Conservation (phyloP, 2,888 invertebrate species). For the Pasiphila rectangulata region DNA sequence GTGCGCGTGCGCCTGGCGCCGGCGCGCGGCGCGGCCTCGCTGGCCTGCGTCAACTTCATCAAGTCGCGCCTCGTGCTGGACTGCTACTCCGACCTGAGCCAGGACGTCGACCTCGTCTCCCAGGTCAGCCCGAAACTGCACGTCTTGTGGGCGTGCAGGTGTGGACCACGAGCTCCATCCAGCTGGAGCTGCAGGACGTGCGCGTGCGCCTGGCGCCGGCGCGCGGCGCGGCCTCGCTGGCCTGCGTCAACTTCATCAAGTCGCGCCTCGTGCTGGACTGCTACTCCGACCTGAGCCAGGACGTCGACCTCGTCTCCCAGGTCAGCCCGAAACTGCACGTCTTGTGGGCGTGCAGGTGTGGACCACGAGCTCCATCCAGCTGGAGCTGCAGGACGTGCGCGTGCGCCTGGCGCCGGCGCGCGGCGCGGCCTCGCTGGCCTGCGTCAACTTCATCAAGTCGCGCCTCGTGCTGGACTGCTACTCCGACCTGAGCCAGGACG, state of each 20-base stretch:
- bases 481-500: too few species aligned
- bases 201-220: conserved; percentile 85
- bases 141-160: conserved; percentile 60
- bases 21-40: conserved; percentile 77
- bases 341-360: too few species aligned
- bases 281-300: conserved; percentile 93
- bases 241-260: conserved; percentile 95
- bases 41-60: conserved; percentile 95
- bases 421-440: too few species aligned
- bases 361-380: too few species aligned
- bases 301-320: conserved; percentile 95
- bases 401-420: too few species aligned
- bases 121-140: conserved; percentile 75
- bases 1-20: conserved; percentile 88
- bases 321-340: conserved; percentile 53
- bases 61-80: conserved; percentile 93
- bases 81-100: conserved; percentile 92
- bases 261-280: conserved; percentile 92
- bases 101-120: conserved; percentile 95
- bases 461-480: too few species aligned
- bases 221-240: conserved; percentile 82
- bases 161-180: conserved; percentile 90
- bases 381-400: too few species aligned
- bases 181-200: conserved; percentile 92
- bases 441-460: too few species aligned